These are phyloP conservation scores for Aurelia aurita complex sp. Pacific DNA, from an alignment of 30 jellyfish, hydroid and myxozoan genomes.

Conservation along the genomic window DNA sequence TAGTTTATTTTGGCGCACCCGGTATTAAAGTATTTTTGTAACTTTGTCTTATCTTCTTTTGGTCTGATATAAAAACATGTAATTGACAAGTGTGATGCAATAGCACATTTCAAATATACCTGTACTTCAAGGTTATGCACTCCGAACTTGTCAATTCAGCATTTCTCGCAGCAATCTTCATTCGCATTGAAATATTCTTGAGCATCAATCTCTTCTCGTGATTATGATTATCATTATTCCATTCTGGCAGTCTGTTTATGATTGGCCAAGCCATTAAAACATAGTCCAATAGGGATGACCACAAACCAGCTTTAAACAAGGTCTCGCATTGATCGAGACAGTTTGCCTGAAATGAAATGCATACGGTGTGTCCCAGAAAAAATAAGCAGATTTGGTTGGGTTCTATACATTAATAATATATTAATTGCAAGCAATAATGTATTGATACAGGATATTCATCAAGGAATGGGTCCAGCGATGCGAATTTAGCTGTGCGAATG, in stretches of 20 bases:
- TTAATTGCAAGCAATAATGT: too few species aligned
- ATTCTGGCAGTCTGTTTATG: conserved; percentile 46
- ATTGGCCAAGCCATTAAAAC: conserved; percentile 50
- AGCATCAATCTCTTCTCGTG: conserved; percentile 7
- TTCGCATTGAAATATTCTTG: conserved; percentile 10
- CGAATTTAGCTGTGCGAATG: too few species aligned
- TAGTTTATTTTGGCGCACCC: too few species aligned
- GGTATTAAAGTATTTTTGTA: too few species aligned
- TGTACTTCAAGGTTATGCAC: neutral
- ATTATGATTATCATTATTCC: conserved; percentile 38
- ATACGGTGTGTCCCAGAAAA: too few species aligned
- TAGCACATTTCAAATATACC: conserved; percentile 17
- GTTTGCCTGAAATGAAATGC: neutral
- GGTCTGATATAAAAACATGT: too few species aligned
- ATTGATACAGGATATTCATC: too few species aligned
- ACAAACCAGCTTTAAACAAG: conserved; percentile 5
- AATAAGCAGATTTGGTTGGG: too few species aligned
- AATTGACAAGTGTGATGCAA: too few species aligned
- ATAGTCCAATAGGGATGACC: conserved; percentile 15
- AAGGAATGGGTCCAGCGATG: too few species aligned
- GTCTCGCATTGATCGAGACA: conserved; percentile 23
- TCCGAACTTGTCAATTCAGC: conserved; percentile 14
- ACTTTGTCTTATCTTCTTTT: too few species aligned
- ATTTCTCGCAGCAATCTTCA: neutral
- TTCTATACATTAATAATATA: too few species aligned